Percentiles rank a stretch among this genome's conserved stretches.
Conservation (phyloP, 2,888 invertebrate species). For the Molorchus minor region DNA sequence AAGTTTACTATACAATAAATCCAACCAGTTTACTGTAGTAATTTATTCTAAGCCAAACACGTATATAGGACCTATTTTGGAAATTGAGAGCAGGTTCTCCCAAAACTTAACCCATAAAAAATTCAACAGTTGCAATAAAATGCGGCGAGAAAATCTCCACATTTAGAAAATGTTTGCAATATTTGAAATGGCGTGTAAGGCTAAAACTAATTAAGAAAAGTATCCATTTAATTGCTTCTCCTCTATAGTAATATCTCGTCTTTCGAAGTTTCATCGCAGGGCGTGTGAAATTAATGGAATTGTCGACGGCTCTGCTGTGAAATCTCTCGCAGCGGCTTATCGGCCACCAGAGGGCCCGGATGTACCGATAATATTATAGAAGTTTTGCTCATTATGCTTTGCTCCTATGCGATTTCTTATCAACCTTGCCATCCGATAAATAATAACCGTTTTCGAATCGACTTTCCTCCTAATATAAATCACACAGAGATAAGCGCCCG, state of each 20-base stretch:
- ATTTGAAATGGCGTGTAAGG: slow-evolving; percentile 58
- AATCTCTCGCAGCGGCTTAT: slow-evolving; percentile 59
- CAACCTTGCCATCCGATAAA: slow-evolving; percentile 46
- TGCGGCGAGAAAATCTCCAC: slow-evolving; percentile 6
- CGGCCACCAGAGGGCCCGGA: slow-evolving; percentile 54
- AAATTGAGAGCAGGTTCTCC: too few relatives aligned
- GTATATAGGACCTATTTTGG: too few relatives aligned
- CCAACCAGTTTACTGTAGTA: too few relatives aligned
- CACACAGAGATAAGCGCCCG: slow-evolving; percentile 37
- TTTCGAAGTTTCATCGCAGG: slow-evolving; percentile 57
- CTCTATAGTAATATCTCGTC: slow-evolving; percentile 56
- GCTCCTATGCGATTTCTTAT: slow-evolving; percentile 46
- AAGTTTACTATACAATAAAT: too few relatives aligned
- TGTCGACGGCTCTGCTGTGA: slow-evolving; percentile 59
- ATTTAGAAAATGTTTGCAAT: slow-evolving; percentile 46
- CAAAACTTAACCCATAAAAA: too few relatives aligned
- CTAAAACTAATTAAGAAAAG: slow-evolving; percentile 62
- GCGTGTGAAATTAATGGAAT: slow-evolving; percentile 62
- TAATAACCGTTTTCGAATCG: slow-evolving; percentile 46
- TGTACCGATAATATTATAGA: slow-evolving; percentile 54
- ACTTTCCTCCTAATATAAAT: slow-evolving; percentile 39
- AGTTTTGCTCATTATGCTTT: slow-evolving; percentile 51
- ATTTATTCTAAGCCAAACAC: too few relatives aligned
- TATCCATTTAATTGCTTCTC: slow-evolving; percentile 61
- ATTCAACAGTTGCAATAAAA: slow-evolving; percentile 1